phyloP scores from a whole-genome alignment of 2,888 invertebrate species.

The Timema cristinae region DNA sequence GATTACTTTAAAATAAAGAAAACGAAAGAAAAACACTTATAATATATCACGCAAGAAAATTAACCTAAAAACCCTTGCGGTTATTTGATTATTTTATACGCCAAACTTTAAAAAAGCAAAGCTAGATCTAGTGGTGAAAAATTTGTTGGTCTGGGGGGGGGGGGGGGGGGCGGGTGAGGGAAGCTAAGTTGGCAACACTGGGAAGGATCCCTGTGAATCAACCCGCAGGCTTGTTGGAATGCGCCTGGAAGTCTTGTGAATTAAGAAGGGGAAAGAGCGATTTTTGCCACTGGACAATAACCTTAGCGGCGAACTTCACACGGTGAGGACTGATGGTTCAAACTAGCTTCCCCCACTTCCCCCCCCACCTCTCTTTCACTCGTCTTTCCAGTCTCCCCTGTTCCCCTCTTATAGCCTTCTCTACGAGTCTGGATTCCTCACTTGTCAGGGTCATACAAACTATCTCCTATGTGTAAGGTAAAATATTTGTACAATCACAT shows the following conservation, averaged over 20 bases:
- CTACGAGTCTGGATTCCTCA: constrained; percentile 16
- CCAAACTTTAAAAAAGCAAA: too few species aligned
- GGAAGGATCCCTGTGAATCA: too few species aligned
- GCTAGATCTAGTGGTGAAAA: neutral
- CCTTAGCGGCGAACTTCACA: constrained; percentile 26
- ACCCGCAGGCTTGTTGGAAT: too few species aligned
- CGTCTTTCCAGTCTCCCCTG: neutral
- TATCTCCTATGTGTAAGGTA: neutral
- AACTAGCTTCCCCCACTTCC: constrained; percentile 18
- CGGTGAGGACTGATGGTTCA: constrained; percentile 20
- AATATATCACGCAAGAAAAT: too few species aligned
- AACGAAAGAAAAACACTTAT: too few species aligned
- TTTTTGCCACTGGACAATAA: constrained; percentile 26
- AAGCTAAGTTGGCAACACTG: neutral
- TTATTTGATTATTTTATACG: too few species aligned
- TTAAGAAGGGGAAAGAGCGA: neutral
- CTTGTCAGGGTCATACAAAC: constrained; percentile 3
- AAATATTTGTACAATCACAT: too few species aligned
- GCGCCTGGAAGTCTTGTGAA: too few species aligned
- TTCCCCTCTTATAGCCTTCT: neutral
- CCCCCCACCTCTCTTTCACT: neutral
- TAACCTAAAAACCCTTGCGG: too few species aligned
- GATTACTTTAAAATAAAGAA: too few species aligned
- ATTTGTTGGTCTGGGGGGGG: too few species aligned
- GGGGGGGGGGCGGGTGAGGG: neutral